phyloP scores from a whole-genome alignment of 2,888 invertebrate species.

The Parnassius smintheus region DNA sequence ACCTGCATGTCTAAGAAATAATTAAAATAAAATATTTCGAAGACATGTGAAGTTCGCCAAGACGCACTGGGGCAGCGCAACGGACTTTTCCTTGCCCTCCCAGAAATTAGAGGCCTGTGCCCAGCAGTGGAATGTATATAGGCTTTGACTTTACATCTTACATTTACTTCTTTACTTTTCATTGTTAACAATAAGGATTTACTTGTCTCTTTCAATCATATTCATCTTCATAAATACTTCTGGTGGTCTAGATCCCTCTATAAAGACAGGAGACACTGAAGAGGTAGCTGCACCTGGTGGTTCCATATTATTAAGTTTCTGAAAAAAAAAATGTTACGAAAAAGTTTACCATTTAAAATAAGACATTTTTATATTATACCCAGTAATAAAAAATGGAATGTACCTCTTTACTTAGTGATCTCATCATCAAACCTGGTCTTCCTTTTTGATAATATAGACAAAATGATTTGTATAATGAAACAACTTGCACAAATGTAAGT shows the following conservation, averaged over 20 bases:
- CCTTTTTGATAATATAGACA: slow-evolving; percentile 85
- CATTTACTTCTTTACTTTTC: too few relatives aligned
- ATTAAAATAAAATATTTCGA: too few relatives aligned
- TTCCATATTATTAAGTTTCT: slow-evolving; percentile 75
- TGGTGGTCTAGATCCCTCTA: slow-evolving; percentile 60
- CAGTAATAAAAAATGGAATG: slow-evolving; percentile 8
- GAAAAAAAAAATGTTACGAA: slow-evolving; percentile 21
- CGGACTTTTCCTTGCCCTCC: too few relatives aligned
- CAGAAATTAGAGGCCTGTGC: too few relatives aligned
- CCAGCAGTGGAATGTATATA: too few relatives aligned
- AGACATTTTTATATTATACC: neutral
- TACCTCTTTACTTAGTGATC: slow-evolving; percentile 76
- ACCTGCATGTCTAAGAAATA: too few relatives aligned
- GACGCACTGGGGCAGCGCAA: too few relatives aligned
- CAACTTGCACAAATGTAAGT: slow-evolving; percentile 91
- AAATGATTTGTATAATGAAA: slow-evolving; percentile 86
- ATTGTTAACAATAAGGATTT: slow-evolving; percentile 32
- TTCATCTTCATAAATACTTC: slow-evolving; percentile 68
- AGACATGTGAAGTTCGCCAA: too few relatives aligned
- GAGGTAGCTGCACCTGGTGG: slow-evolving; percentile 40
- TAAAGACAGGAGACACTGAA: slow-evolving; percentile 46
- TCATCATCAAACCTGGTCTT: slow-evolving; percentile 71
- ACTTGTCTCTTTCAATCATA: slow-evolving; percentile 70
- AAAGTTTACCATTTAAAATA: neutral
- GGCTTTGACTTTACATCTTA: too few relatives aligned